Base-by-base conservation (phyloP, 2,113 vertebrate genomes). In the Donacobius atricapilla region DNA sequence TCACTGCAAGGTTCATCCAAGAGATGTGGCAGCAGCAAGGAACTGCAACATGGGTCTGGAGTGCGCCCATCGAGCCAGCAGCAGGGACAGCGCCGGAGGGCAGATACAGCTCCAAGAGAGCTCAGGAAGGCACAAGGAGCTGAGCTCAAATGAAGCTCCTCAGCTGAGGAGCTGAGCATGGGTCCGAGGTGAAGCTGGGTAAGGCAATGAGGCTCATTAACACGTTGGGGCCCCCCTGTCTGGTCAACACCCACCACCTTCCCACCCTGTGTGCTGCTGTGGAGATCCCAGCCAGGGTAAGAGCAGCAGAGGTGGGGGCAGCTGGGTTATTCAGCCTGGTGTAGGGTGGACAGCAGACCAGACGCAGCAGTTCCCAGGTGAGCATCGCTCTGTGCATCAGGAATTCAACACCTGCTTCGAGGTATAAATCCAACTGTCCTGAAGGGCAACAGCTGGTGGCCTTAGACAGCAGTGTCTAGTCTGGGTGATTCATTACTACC, bases 381-480 rank as follows among this genome's bases (percentile, higher is more conserved):
- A 48, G 72, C 83, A 5, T 31, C n/a, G 93, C 76, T 58, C 19
- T 1, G 1, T 22, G 37, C 77, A 94, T 91, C 92, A 93, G 70
- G 66, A 92, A 92, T 93, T 92, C 95, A 83, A 19, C 0, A 12
- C 71, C 64, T 51, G 56, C 80, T 93, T 33, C 0, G 1, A 82
- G 75, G 58, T 90, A 94, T 93, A 95, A 97, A 97, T 96, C 79
- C 48, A 20, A 11, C 72, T 88, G 86, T 82, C 95, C 91, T 90
- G 89, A 96, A 96, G 94, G 94, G 73, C 91, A 95, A 85, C 84
- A 93, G 89, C 86, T 96, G 89, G 89, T 81, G 71, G 65, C 88
- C 84, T 90, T 40, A 91, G 81, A 94, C 75, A 93, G 73, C 87
- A 83, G n/a, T 53, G 84, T 95, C 95, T 96, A 90, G 79, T 45